A percentile compares a stretch with the other conserved stretches of the same genome.
Evolutionary conservation across 2,797 vertebrate species (phyloP).

Genomic region (Carapus acus): DNA sequence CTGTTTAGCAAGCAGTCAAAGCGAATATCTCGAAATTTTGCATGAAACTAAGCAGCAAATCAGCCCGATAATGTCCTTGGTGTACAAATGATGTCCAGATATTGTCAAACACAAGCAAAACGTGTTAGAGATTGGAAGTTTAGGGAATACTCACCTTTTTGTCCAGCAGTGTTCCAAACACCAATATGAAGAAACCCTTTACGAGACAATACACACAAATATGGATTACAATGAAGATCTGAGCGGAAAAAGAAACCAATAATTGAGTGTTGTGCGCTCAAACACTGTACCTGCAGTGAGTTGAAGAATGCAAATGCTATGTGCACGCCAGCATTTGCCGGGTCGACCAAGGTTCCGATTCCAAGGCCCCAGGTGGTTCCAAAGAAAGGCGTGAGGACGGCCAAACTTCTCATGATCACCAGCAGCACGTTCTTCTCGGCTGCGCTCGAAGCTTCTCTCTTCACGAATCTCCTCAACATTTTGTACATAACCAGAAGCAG

Average conservation of each 20-base stretch:
- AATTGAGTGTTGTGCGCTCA: too few species aligned
- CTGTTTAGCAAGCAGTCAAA: background rate
- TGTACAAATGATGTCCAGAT: too few species aligned
- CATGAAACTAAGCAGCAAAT: too few species aligned
- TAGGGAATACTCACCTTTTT: slow-evolving; percentile 60
- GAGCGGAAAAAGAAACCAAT: too few species aligned
- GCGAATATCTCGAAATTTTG: too few species aligned
- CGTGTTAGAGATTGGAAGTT: too few species aligned
- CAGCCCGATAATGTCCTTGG: too few species aligned
- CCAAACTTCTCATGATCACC: slow-evolving; percentile 78
- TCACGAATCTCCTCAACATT: slow-evolving; percentile 72
- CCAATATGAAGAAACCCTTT: slow-evolving; percentile 66
- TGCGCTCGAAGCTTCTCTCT: slow-evolving; percentile 60
- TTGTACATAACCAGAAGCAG: slow-evolving; percentile 79
- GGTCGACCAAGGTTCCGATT: slow-evolving; percentile 50
- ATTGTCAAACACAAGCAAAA: too few species aligned
- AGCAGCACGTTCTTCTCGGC: slow-evolving; percentile 72
- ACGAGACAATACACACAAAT: slow-evolving; percentile 17
- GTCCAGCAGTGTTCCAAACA: slow-evolving; percentile 64
- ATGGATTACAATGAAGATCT: background rate
- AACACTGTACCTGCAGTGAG: slow-evolving; percentile 65
- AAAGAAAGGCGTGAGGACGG: slow-evolving; percentile 83
- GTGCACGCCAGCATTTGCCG: slow-evolving; percentile 30
- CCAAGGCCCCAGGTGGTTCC: slow-evolving; percentile 94
- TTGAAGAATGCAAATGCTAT: slow-evolving; percentile 67